phyloP scores from a whole-genome alignment of 2,888 invertebrate genomes.

The Hofmannophila pseudospretella region DNA sequence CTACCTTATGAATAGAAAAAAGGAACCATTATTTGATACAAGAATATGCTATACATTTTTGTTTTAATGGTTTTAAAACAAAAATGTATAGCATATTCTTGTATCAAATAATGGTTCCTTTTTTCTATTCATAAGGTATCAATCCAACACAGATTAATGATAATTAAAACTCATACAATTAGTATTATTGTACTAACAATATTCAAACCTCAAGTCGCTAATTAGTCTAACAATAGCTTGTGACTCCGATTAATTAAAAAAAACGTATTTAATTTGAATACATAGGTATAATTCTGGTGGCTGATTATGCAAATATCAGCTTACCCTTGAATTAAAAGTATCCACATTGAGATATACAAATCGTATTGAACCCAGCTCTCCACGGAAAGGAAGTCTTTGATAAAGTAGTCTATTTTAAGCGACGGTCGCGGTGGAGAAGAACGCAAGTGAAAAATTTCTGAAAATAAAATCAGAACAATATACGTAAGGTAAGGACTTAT shows the following conservation, averaged over 20 bases:
- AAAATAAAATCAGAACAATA: constrained; percentile 2
- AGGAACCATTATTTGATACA: too few species aligned
- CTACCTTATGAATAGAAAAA: too few species aligned
- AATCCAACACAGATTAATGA: too few species aligned
- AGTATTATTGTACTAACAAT: not conserved
- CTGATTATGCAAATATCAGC: not conserved
- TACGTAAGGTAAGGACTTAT: too few species aligned
- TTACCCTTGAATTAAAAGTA: constrained; percentile 6
- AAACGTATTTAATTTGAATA: not conserved
- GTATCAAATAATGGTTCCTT: too few species aligned
- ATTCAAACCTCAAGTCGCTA: not conserved
- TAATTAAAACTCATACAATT: not conserved
- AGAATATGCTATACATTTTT: too few species aligned
- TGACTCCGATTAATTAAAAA: not conserved
- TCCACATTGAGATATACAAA: constrained; percentile 42
- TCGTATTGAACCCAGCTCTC: constrained; percentile 42
- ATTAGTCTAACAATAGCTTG: not conserved
- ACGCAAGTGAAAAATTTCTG: constrained; percentile 32
- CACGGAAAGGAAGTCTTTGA: constrained; percentile 49
- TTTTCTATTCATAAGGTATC: too few species aligned
- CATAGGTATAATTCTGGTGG: not conserved
- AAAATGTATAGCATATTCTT: too few species aligned
- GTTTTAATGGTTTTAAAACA: too few species aligned
- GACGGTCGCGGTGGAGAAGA: constrained; percentile 23
- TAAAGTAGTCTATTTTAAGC: constrained; percentile 60